Evolutionary conservation across 1,140 invertebrate species (phyloP).

Genomic region (Bombus terrestris): DNA sequence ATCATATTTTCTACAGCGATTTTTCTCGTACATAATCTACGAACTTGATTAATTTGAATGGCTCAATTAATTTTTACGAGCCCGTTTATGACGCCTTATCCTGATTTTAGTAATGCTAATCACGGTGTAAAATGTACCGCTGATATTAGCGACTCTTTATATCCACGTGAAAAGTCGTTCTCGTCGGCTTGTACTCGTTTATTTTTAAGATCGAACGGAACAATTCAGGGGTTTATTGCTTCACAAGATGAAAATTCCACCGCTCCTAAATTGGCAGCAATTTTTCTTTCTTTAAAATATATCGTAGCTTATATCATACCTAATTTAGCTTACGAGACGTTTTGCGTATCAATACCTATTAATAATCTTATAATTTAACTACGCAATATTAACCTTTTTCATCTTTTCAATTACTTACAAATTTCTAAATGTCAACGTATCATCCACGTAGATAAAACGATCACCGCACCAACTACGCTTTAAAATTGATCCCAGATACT

Average conservation of each 20-base stretch:
- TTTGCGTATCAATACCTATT: too few species aligned
- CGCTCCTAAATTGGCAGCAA: background rate
- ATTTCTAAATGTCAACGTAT: background rate
- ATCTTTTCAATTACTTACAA: background rate
- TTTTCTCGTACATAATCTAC: background rate
- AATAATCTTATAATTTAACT: too few species aligned
- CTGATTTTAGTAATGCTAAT: background rate
- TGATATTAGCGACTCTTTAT: too few species aligned
- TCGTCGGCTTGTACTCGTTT: background rate
- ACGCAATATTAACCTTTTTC: background rate
- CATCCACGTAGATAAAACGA: too few species aligned
- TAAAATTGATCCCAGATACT: too few species aligned
- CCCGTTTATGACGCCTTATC: background rate
- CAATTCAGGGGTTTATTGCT: background rate
- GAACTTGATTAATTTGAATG: background rate
- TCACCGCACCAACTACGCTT: too few species aligned
- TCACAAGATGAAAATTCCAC: background rate
- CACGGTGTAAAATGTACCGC: background rate
- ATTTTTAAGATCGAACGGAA: background rate
- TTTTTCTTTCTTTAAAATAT: background rate
- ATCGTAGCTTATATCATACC: too few species aligned
- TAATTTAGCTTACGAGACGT: too few species aligned
- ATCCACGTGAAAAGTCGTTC: background rate
- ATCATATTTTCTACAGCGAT: background rate
- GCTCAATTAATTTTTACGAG: slow-evolving; percentile 12